Conservation (phyloP, 2,113 vertebrate genomes). For the Erinaceus europaeus region DNA sequence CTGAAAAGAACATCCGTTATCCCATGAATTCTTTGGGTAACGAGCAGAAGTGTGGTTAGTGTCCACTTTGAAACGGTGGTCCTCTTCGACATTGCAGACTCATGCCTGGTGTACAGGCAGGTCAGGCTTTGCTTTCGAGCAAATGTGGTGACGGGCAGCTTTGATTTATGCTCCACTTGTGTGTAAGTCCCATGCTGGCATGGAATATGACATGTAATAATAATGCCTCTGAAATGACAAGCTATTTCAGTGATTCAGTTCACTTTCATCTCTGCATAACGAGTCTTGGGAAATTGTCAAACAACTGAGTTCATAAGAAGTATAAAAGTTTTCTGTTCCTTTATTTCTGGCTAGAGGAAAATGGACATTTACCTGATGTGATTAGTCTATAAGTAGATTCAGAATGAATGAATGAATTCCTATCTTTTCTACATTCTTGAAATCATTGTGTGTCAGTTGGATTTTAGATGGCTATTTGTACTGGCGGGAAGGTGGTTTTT, state of each 20-base stretch:
- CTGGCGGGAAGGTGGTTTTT: constrained; percentile 30
- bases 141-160: neutral
- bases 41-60: neutral
- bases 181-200: neutral
- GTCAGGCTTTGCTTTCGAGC: neutral
- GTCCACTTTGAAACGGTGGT: constrained; percentile 9
- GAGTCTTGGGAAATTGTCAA: too few relatives aligned
- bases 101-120: neutral
- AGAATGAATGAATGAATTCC: neutral
- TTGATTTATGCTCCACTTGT: neutral
- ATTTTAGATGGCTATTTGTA: constrained; percentile 36
- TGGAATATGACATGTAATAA: constrained; percentile 41
- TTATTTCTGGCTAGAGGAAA: constrained; percentile 32
- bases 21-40: neutral
- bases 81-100: neutral
- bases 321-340: neutral
- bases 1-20: neutral
- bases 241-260: neutral
- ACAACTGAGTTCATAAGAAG: constrained; percentile 7
- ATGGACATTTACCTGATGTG: constrained; percentile 1
- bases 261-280: neutral
- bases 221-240: constrained; percentile 49
- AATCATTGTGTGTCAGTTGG: constrained; percentile 28
- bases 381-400: constrained; percentile 42
- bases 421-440: constrained; percentile 24